These are phyloP conservation scores for Stenodera caucasica DNA, from an alignment of 2,888 invertebrate genomes.

Conservation along the genomic window DNA sequence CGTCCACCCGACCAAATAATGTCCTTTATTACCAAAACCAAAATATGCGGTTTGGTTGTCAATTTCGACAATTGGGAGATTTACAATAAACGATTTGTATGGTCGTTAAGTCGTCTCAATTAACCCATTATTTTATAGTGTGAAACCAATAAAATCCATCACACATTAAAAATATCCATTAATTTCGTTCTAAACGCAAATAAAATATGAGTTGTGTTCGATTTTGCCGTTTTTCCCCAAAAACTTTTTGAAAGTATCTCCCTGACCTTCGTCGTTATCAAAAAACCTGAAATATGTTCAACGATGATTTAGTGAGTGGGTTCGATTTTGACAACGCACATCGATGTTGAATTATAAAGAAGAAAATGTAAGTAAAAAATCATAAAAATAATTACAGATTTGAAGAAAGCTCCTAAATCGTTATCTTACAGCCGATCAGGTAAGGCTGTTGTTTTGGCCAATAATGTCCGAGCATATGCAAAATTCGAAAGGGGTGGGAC, in stretches of 20 bases:
- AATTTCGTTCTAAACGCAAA: no score
- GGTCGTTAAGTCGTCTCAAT: neutral
- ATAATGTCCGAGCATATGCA: neutral
- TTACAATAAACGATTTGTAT: neutral
- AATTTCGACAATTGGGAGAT: no score
- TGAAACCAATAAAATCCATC: neutral
- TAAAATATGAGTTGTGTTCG: no score
- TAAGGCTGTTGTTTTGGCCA: neutral
- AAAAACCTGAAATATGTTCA: neutral
- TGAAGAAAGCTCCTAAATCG: no score
- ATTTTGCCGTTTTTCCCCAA: neutral
- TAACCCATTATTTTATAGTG: neutral
- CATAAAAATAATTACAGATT: no score
- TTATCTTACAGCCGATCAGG: no score
- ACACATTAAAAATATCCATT: neutral
- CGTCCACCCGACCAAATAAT: neutral
- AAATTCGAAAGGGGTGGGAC: neutral
- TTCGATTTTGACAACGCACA: neutral
- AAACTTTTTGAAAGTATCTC: neutral
- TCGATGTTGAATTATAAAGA: neutral
- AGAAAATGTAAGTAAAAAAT: neutral
- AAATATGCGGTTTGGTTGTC: neutral
- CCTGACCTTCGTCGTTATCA: conserved; percentile 1
- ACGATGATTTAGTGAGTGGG: neutral
- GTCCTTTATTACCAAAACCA: neutral